Conservation (phyloP, 2,113 vertebrate genomes). For the Cephalopterus ornatus region DNA sequence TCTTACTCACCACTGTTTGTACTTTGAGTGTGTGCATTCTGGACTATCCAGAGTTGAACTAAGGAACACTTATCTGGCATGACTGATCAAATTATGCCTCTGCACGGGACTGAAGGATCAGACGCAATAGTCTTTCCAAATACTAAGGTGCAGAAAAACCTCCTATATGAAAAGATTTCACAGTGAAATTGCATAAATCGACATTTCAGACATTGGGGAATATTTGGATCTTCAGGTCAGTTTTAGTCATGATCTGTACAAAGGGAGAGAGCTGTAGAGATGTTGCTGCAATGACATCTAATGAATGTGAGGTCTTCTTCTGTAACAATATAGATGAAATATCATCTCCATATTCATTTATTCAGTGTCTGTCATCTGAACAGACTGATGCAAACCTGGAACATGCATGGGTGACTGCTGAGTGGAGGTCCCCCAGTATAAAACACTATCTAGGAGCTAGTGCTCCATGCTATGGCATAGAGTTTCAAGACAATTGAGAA, state of each 20-base stretch:
- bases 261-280: background rate
- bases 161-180: background rate
- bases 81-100: background rate
- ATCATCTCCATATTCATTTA: background rate
- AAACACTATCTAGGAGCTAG: background rate
- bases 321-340: background rate
- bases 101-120: background rate
- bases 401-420: background rate
- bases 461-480: background rate
- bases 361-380: background rate
- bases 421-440: background rate
- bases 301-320: background rate
- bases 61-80: background rate
- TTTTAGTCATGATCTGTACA: background rate
- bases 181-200: background rate
- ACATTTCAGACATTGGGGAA: background rate
- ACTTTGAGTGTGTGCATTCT: background rate
- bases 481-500: background rate
- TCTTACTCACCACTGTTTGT: background rate
- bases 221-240: background rate
- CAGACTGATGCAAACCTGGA: background rate
- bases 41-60: background rate
- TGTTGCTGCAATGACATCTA: background rate
- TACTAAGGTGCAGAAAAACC: background rate
- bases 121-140: background rate